phyloP scores from a whole-genome alignment of 2,888 invertebrate species.

The Eilema griseolum region DNA sequence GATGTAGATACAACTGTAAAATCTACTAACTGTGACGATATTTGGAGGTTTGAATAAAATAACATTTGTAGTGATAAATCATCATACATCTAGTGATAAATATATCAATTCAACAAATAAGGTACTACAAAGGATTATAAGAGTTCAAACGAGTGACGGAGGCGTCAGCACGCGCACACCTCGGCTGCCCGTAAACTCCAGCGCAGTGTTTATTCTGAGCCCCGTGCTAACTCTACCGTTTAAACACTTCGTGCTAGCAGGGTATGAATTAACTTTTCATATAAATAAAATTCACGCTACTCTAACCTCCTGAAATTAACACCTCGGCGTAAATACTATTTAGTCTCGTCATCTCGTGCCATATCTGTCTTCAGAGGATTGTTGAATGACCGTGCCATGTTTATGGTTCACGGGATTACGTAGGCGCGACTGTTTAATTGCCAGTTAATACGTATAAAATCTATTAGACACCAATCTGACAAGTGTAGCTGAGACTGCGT shows the following conservation, averaged over 20 bases:
- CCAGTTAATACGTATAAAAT: conserved; percentile 55
- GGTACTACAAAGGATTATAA: conserved; percentile 39
- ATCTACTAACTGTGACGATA: background rate
- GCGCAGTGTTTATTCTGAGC: conserved; percentile 80
- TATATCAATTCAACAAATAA: conserved; percentile 13
- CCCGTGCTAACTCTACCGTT: conserved; percentile 84
- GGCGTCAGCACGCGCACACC: conserved; percentile 53
- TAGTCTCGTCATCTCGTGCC: conserved; percentile 79
- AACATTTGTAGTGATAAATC: background rate
- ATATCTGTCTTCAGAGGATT: conserved; percentile 65
- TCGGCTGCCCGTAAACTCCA: conserved; percentile 60
- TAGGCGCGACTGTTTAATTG: conserved; percentile 60
- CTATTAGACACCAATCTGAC: conserved; percentile 61
- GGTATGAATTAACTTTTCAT: conserved; percentile 86
- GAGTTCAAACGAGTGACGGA: conserved; percentile 38
- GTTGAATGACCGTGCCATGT: conserved; percentile 51
- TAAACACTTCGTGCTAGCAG: conserved; percentile 85
- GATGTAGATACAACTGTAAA: background rate
- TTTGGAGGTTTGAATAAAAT: background rate
- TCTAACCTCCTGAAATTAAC: conserved; percentile 87
- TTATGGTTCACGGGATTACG: conserved; percentile 66
- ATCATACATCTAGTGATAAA: conserved; percentile 1
- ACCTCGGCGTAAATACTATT: conserved; percentile 85
- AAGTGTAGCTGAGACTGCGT: conserved; percentile 54
- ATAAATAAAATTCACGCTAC: conserved; percentile 87